Evolutionary conservation across 2,888 invertebrate species (phyloP), one percentile per base, ranked within the genome.

Genomic region (Dastarcus helophoroides): DNA sequence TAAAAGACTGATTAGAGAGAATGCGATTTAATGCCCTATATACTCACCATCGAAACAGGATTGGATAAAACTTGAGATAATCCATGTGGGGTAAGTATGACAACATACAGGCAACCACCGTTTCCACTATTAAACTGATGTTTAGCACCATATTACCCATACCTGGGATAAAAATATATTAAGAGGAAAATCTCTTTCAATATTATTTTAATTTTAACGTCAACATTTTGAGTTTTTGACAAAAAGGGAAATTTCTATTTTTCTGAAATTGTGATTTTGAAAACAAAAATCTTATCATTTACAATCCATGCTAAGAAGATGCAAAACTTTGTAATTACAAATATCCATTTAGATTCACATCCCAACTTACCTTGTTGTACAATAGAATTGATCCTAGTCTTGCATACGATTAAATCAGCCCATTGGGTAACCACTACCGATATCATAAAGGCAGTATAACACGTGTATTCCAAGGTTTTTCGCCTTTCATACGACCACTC

Each of bases 401-500:
- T 85, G 56, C 84, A 83, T 46, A 84, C 78, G 43, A 84, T 76
- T 34, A 80, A 69, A 60, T 85, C 82, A 12, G 81, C 75, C 67
- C 80, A 76, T 59, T 85, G 84, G 23, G 79, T 79, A 50, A 80
- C 71, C 17, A 86, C 85, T 33, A 85, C 74, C 3, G 83, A 73
- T 3, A 82, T 76, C 55, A 86, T 85, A 61, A 83, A 86, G 11
- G 83, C 79, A 0, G 86, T 84, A 55, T 85, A 82, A 36, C 85
- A 82, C 31, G 77, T 79, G 51, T 73, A 76, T 54, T 86, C 84
- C 6, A 86, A 54, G 31, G 63, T 63, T 56, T 84, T 85, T 35
- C 86, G 69, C 38, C 79, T 76, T 2, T 58, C 48, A 51, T 70
- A 83, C 2, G 72, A 71, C 86, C 86, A 88, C 54, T 72, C 69